These are phyloP conservation scores for Eremophila alpestris DNA, from an alignment of 2,797 vertebrate species.

Conservation along the genomic window DNA sequence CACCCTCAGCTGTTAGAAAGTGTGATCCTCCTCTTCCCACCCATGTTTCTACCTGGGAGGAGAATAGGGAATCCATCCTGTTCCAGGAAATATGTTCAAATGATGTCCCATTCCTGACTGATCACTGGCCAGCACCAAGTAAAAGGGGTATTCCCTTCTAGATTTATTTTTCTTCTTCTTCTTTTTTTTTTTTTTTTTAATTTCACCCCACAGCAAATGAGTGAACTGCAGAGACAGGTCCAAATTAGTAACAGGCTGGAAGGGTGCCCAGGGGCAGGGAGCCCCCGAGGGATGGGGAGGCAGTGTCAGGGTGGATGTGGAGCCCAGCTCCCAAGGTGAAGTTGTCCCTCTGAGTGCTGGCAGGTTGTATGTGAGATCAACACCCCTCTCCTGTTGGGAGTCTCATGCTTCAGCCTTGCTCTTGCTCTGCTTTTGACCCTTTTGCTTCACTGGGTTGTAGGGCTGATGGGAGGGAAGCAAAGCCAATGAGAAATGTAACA, in stretches of 20 bases:
- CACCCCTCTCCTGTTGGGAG: background rate
- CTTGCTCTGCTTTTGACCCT: background rate
- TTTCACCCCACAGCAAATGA: background rate
- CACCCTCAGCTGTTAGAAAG: background rate
- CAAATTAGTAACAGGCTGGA: conserved; percentile 38
- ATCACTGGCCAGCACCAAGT: background rate
- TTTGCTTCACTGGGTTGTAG: background rate
- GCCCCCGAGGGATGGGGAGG: background rate
- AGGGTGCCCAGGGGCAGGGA: background rate
- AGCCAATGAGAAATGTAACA: background rate
- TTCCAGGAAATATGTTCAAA: background rate
- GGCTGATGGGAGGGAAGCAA: background rate
- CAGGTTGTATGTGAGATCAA: background rate
- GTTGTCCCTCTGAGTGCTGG: background rate
- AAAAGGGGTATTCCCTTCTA: background rate
- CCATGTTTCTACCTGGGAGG: background rate
- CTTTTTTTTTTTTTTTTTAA: background rate
- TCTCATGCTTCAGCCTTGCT: background rate
- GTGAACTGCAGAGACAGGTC: background rate
- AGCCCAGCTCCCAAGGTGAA: background rate
- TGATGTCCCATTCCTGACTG: background rate
- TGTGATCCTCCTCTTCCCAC: background rate
- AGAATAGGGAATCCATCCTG: background rate
- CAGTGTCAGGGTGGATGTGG: background rate
- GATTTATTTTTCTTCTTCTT: background rate